Base-by-base conservation (phyloP, 2,888 invertebrate species). In the Liposcelis brunnea region DNA sequence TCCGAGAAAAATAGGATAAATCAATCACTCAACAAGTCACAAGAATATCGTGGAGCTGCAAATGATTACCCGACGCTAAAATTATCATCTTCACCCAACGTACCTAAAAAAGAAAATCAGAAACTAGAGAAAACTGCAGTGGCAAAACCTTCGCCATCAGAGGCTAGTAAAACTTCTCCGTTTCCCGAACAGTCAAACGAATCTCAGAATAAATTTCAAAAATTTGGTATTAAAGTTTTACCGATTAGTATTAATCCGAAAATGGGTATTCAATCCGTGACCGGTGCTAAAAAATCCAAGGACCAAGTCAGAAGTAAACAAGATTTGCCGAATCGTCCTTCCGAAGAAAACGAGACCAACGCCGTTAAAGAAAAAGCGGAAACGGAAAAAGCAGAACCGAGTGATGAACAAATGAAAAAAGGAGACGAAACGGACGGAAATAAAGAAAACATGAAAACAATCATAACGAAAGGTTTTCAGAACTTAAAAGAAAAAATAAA, bases 161-260 rank as follows among this genome's bases (percentile, higher is more conserved):
- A 49, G 6, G n/a, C n/a, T n/a, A 43, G 43, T 11, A 48, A 50
- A 35, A 45, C 31, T 33, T 34, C 45, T 2, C 19, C 45, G 11
- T 59, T 56, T 0, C 56, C 58, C 0, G 64, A 66, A 49, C 72
- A 72, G 51, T 65, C 69, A 36, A 72, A 73, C 48, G 61, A 61
- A 2, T 63, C 66, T 0, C 70, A 69, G 51, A 68, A 70, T 48
- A 74, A 68, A 42, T 70, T 72, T 44, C 64, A 64, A 60, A 79
- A 79, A 57, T 78, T 80, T 45, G 80, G 79, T 1, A 74, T 79
- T 44, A 67, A 75, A 55, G 79, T 80, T 1, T 59, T 80, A 3
- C 75, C 75, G 11, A 19, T 19, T 19, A 40, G 18, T 40, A 12
- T 40, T 18, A 14, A 19, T 19, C 18, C 40, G 15, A 14, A 19